Evolutionary conservation across 2,113 vertebrate genomes (phyloP).

Genomic region (Xenus cinereus): DNA sequence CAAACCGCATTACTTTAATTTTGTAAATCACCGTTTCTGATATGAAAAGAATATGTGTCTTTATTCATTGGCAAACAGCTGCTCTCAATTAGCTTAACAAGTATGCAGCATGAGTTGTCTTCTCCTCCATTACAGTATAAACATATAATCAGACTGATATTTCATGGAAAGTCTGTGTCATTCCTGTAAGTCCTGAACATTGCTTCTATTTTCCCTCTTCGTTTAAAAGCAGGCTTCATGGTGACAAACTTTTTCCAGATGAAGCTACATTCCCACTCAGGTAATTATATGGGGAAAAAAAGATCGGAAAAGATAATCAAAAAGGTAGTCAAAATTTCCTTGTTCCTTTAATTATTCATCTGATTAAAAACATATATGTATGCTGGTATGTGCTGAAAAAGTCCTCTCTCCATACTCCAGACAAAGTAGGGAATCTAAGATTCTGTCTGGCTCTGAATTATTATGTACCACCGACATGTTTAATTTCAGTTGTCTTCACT

Average conservation of each 20-base stretch:
- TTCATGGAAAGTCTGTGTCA: neutral
- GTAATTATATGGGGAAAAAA: neutral
- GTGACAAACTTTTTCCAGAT: neutral
- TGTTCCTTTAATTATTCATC: neutral
- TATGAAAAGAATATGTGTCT: neutral
- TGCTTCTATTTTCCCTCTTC: neutral
- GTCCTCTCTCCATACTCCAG: neutral
- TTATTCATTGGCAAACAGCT: neutral
- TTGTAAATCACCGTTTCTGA: neutral
- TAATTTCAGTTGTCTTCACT: neutral
- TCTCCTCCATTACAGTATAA: neutral
- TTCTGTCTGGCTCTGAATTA: neutral
- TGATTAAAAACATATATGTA: neutral
- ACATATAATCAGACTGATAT: neutral
- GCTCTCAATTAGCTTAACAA: neutral
- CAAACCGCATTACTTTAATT: neutral
- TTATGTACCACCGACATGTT: neutral
- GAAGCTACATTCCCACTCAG: neutral
- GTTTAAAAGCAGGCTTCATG: accelerated
- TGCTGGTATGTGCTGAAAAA: neutral
- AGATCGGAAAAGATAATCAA: neutral
- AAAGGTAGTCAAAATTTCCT: neutral
- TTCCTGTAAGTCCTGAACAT: neutral
- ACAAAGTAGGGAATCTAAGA: neutral
- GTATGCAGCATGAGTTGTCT: neutral